Base-by-base conservation (phyloP, 2,113 vertebrate genomes). In the Pollachius pollachius region DNA sequence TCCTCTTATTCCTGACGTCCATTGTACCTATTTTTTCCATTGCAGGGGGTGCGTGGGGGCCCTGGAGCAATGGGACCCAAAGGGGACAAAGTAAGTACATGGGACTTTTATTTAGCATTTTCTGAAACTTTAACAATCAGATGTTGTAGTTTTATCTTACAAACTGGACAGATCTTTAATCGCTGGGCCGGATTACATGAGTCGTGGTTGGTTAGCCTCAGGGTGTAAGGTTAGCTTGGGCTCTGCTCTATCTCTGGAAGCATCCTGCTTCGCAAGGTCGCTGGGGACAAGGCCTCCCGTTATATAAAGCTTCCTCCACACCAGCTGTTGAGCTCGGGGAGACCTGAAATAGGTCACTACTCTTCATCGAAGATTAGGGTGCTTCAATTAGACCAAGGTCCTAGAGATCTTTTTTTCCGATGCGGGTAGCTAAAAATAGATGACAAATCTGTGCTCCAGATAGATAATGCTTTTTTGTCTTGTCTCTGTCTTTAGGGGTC, bases 81-180 rank as follows among this genome's bases (percentile, higher is more conserved):
- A 71, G 89, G 89, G 0, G 77, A 89, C 61, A 89, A 89, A 80
- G 89, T 90, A 73, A 63, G 83, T 68, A 23, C 1, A 48, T 48
- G 8, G 1, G 41, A 13, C 8, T 48, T 48, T 48, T 13, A 48
- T 48, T 48, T 48, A 7, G 4, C 67, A 0, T 23, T 67, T 60
- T 60, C 65, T 62, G 19, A 23, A 25, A 15, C 15, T 27, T 61
- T 61, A 9, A 58, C 0, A 1, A 11, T 18, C 15, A 16, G 12
- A 48, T 48, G 41, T 48, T 48, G 11, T 12, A 48, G 11, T 48
- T 2, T 9, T 48, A 9, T 1, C 41, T 48, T 12, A 9, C 41
- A 48, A 48, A 9, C 8, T 48, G 41, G 41, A 48, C 41, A 48
- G 11, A 48, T 48, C 41, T 13, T 12, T 34, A 34, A 34, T 34